Conservation (phyloP, 1,140 invertebrate genomes). For the Mercenaria mercenaria region DNA sequence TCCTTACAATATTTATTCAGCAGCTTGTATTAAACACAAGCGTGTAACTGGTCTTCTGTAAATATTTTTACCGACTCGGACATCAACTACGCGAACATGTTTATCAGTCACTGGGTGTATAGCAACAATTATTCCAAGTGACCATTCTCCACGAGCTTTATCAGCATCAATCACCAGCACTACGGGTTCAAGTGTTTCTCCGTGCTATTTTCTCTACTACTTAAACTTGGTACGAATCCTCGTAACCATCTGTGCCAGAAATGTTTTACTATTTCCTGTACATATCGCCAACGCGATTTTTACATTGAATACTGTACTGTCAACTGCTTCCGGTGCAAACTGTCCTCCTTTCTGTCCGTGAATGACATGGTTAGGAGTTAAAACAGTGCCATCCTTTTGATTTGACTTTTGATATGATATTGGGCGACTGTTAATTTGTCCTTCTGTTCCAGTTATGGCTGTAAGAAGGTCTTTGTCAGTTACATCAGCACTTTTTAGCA, state of each 20-base stretch:
- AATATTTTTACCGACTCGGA: not conserved
- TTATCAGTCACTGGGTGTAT: not conserved
- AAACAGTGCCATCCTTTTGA: conserved; percentile 15
- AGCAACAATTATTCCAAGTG: not conserved
- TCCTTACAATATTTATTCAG: no score
- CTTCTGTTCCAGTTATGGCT: conserved; percentile 40
- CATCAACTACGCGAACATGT: not conserved
- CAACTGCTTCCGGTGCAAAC: conserved; percentile 36
- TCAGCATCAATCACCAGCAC: conserved; percentile 2
- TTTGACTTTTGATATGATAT: conserved; percentile 28
- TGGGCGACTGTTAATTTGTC: conserved; percentile 30
- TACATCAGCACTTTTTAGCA: conserved; percentile 13
- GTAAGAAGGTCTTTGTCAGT: conserved; percentile 46
- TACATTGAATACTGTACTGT: not conserved
- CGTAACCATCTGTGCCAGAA: conserved; percentile 61
- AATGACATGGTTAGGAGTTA: conserved; percentile 54
- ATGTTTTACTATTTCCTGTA: conserved; percentile 54
- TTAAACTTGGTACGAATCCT: conserved; percentile 41
- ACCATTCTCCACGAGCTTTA: not conserved
- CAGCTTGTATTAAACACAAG: not conserved
- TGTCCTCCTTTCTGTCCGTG: conserved; percentile 41
- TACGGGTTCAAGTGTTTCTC: not conserved
- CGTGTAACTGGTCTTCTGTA: not conserved
- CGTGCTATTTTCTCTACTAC: not conserved
- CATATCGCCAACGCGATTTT: conserved; percentile 25